Base-by-base conservation (phyloP, 2,113 vertebrate species). In the Microcebus murinus region DNA sequence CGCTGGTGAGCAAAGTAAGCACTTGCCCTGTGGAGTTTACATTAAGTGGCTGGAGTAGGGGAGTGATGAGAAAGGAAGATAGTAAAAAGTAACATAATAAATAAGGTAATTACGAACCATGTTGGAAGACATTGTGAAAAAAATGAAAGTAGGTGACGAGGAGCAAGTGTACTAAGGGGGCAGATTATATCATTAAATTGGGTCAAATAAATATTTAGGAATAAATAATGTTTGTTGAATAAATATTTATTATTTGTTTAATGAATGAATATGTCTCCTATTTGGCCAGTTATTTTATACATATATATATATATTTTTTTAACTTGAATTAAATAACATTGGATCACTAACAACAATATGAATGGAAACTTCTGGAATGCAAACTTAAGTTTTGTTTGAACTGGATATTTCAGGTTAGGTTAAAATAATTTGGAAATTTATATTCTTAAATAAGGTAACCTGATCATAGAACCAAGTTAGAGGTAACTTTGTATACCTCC, bases 181-280 rank as follows among this genome's bases (percentile, higher is more conserved):
- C 25, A 92, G 15, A 50, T 92, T 42, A 29, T 15, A 50, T 34
- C 42, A n/a, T 83, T 68, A 93, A 88, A 70, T 29, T 83, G 48
- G 18, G n/a, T 42, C 34, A 83, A 88, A 92, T 67, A 88, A 91
- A 80, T 31, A 39, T 88, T 67, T 92, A 65, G 57, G 77, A 76
- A 83, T 71, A 42, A 80, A 80, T 36, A 39, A 59, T 63, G 12
- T 68, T 59, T 92, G 55, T 57, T 74, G 77, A 82, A 76, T 63
- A 52, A 6, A 82, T n/a, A 48, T 48, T 67, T 83, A 25, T 81
- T 87, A 67, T 67, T 76, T 83, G 31, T 74, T 87, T 4, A 73
- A 87, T 71, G 39, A 80, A 88, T 76, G 39, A 92, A 68, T 77
- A 57, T 83, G 73, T 23, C 50, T 95, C 50, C n/a, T 92, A 39